Percentiles rank a stretch among this genome's conserved stretches.
These are phyloP conservation scores for Drosophila lini DNA, from an alignment of 1,140 invertebrate genomes.

Conservation along the genomic window DNA sequence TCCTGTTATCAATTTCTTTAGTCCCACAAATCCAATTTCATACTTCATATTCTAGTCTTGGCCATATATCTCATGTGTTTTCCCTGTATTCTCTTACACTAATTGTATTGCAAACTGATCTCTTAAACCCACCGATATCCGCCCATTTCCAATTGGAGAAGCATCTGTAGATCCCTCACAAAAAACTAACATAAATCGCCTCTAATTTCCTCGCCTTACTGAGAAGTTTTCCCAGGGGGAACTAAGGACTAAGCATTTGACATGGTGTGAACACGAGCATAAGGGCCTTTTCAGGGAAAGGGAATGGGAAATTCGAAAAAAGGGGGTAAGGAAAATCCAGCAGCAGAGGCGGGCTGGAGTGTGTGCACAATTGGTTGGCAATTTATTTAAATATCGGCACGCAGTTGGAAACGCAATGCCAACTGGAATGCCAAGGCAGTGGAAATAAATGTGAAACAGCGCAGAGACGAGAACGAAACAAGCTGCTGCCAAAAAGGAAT, in stretches of 20 bases:
- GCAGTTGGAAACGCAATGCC: slow-evolving; percentile 77
- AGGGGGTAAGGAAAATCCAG: slow-evolving; percentile 34
- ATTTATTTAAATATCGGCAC: slow-evolving; percentile 83
- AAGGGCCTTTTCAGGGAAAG: slow-evolving; percentile 52
- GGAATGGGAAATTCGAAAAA: not conserved
- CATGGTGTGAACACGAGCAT: slow-evolving; percentile 79
- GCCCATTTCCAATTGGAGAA: slow-evolving; percentile 17
- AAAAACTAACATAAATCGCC: slow-evolving; percentile 46
- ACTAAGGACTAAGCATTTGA: slow-evolving; percentile 66
- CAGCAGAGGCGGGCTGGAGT: slow-evolving; percentile 28
- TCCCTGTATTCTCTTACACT: not conserved
- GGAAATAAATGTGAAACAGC: slow-evolving; percentile 56
- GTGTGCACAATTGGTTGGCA: slow-evolving; percentile 78
- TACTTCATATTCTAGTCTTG: not conserved
- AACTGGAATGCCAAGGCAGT: slow-evolving; percentile 75
- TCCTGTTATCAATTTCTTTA: not conserved
- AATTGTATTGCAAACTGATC: slow-evolving; percentile 30
- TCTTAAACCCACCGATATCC: slow-evolving; percentile 10
- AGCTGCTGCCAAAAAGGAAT: slow-evolving; percentile 76
- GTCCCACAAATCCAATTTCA: not conserved
- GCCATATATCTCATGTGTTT: not conserved
- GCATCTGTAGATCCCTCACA: slow-evolving; percentile 29
- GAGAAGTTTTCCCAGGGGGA: slow-evolving; percentile 10
- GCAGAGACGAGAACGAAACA: slow-evolving; percentile 44
- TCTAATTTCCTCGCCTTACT: slow-evolving; percentile 66